Evolutionary conservation across 2,797 vertebrate species (phyloP).

Genomic region (Sebastes oblongus): DNA sequence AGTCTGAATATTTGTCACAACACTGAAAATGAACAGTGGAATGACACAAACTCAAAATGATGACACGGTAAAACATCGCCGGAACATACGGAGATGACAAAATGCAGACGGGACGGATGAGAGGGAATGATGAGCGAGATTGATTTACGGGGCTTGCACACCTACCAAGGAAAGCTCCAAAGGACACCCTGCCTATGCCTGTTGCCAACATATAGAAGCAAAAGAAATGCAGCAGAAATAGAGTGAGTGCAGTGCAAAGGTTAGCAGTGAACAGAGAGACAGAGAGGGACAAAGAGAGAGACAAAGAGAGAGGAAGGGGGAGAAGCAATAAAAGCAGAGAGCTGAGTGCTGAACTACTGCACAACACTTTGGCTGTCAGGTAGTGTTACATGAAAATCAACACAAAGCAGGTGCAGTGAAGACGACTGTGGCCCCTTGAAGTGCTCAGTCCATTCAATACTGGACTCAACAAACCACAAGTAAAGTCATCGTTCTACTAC

Average conservation of each 20-base stretch:
- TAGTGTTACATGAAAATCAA: background rate
- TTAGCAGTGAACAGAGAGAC: background rate
- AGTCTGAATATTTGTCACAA: background rate
- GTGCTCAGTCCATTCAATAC: background rate
- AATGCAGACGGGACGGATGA: background rate
- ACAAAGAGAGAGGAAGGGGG: background rate
- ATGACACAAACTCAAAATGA: background rate
- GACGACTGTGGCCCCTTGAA: background rate
- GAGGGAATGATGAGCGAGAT: background rate
- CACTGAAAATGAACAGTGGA: background rate
- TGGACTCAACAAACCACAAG: background rate
- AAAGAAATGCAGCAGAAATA: slow-evolving; percentile 49
- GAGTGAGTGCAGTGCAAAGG: slow-evolving; percentile 39
- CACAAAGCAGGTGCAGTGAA: background rate
- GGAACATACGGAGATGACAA: background rate
- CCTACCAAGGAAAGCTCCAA: slow-evolving; percentile 95
- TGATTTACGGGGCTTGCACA: slow-evolving; percentile 56
- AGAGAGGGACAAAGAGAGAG: background rate
- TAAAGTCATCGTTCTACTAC: background rate
- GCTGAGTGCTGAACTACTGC: background rate
- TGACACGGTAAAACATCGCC: background rate
- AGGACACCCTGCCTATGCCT: slow-evolving; percentile 93
- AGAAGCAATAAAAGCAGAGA: slow-evolving; percentile 28
- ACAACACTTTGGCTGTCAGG: background rate
- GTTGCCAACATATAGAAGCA: slow-evolving; percentile 66